Evolutionary conservation across 2,797 vertebrate species (phyloP).

Genomic region (Ctenopoma kingsleyae): DNA sequence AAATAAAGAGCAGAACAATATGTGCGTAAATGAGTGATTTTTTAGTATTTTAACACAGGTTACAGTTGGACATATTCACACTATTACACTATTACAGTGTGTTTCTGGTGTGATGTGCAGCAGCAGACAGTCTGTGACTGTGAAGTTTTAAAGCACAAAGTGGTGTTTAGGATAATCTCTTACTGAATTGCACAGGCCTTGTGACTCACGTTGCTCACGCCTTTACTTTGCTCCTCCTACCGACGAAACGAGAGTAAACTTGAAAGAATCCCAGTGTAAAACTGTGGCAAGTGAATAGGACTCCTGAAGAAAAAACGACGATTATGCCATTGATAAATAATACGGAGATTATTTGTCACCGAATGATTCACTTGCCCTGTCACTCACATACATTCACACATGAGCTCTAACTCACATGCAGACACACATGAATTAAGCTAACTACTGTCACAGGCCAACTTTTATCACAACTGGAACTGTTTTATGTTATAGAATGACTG

Average conservation of each 20-base stretch:
- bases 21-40: not conserved
- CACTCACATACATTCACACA: not conserved
- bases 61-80: conserved; percentile 3
- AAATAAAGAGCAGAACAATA: not conserved
- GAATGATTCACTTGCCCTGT: not conserved
- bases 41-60: not conserved
- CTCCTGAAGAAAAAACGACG: conserved; percentile 11
- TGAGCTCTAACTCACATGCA: not conserved
- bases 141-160: conserved; percentile 7
- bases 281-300: conserved; percentile 42
- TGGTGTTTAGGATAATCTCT: conserved; percentile 31
- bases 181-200: conserved; percentile 49
- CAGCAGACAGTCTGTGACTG: not conserved
- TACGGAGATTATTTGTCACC: conserved; percentile 15
- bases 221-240: conserved; percentile 65
- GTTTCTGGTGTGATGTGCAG: not conserved
- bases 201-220: conserved; percentile 54
- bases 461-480: not conserved
- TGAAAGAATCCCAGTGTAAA: conserved; percentile 35
- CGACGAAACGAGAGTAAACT: conserved; percentile 41
- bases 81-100: not conserved
- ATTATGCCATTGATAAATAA: conserved; percentile 38
- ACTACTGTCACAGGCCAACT: conserved; percentile 9
- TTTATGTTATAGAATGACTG: conserved; percentile 22
- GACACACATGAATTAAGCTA: not conserved